Base-by-base conservation (phyloP, 2,797 vertebrate species). In the Hemibagrus guttatus region DNA sequence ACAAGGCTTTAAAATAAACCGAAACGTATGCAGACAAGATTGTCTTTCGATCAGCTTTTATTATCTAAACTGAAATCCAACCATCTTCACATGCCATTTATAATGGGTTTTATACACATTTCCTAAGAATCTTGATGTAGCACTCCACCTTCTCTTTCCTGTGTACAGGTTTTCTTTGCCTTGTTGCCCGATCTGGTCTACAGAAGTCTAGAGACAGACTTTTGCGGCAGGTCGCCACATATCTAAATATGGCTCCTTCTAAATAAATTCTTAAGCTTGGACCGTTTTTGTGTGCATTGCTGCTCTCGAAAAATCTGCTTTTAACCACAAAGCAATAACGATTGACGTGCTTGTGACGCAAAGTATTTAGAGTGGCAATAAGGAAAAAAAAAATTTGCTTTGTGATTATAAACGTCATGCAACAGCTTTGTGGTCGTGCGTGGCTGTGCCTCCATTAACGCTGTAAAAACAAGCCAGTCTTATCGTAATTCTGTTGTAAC, bases 261-360 rank as follows among this genome's bases (percentile, higher is more conserved):
- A 89, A 84, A 90, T 91, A 91, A 93, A 95, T 93, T 93, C 89
- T 90, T 93, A 85, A 89, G 92, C 93, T 94, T 94, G 90, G 92
- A 92, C 92, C 92, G 94, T 83, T 92, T 58, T 83, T 31, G 69
- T 68, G 90, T 88, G 80, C 86, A 85, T 83, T 78, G 91, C 92
- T 92, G 90, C 92, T 93, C 58, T 88, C 90, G 39, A 21, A 82
- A 82, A 90, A 89, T 91, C 87, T 92, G 94, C 94, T 94, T 95
- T 91, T 91, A 91, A 93, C 93, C 94, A 94, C 94, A 93, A 94
- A 95, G 94, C 93, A 95, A 95, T 95, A 95, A 94, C 64, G 90
- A 94, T 94, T 85, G 90, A 91, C 93, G 90, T 92, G 93, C 92
- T 94, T 91, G 90, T 93, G 91, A 94, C 88, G 90, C 93, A 93